Evolutionary conservation across 1,140 invertebrate genomes (phyloP).

Genomic region (Hirudo medicinalis): DNA sequence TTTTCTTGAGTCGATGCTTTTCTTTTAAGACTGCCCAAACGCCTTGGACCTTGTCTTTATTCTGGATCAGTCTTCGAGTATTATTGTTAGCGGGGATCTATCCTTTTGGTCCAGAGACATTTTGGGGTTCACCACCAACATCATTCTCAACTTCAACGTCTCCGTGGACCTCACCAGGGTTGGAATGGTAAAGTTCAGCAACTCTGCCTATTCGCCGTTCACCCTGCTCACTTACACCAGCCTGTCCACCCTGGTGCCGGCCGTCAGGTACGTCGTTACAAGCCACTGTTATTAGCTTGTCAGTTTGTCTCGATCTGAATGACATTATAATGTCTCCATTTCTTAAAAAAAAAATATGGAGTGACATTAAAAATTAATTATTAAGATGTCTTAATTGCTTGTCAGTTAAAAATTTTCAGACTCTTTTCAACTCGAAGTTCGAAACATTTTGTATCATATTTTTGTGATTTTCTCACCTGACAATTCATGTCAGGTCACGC

Average conservation of each 20-base stretch:
- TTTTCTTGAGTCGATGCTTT: background rate
- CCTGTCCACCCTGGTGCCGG: conserved; percentile 18
- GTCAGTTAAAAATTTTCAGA: too few species aligned
- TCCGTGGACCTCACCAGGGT: background rate
- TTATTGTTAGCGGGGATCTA: background rate
- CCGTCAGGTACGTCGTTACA: background rate
- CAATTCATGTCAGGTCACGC: background rate
- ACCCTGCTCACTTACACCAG: background rate
- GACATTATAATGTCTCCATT: too few species aligned
- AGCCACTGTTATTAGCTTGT: too few species aligned
- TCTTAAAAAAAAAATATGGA: too few species aligned
- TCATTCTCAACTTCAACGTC: background rate
- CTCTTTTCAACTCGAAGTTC: too few species aligned
- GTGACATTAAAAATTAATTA: too few species aligned
- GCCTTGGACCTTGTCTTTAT: conserved; percentile 3
- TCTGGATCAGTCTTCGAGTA: conserved; percentile 15
- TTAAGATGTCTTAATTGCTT: too few species aligned
- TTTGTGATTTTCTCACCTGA: too few species aligned
- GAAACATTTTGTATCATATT: too few species aligned
- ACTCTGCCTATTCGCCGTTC: background rate
- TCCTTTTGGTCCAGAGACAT: background rate
- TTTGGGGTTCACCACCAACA: background rate
- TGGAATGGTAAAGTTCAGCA: conserved; percentile 15
- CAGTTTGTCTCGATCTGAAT: too few species aligned
- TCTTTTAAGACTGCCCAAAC: background rate